phyloP scores from a whole-genome alignment of 2,797 vertebrate genomes.

The Brachyrhaphis roseni region DNA sequence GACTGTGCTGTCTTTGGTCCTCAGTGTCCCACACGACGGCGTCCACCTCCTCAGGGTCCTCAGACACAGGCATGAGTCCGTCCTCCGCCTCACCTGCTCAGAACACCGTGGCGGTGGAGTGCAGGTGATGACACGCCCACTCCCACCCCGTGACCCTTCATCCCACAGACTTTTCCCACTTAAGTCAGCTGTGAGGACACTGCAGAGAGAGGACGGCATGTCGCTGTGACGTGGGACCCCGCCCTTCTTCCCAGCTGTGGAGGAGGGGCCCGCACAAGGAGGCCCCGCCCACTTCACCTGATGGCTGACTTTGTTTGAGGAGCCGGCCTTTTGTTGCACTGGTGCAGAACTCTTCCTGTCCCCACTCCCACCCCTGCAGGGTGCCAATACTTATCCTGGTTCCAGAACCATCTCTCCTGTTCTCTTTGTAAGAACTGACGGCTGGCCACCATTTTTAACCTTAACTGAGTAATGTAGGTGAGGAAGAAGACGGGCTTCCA shows the following conservation, averaged over 20 bases:
- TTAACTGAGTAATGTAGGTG: not conserved
- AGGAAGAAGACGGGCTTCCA: not conserved
- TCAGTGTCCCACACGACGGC: constrained; percentile 92
- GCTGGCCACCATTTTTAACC: not conserved
- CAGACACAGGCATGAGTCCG: constrained; percentile 96
- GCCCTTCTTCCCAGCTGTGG: not conserved
- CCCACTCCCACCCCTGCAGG: constrained; percentile 12
- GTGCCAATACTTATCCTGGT: not conserved
- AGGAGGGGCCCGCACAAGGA: not conserved
- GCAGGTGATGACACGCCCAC: constrained; percentile 91
- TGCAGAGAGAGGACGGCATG: not conserved
- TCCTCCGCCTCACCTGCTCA: constrained; percentile 92
- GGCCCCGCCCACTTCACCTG: constrained; percentile 31
- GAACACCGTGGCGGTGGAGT: constrained; percentile 94
- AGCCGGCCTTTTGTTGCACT: constrained; percentile 26
- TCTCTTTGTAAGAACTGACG: not conserved
- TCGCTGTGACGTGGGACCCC: constrained; percentile 1
- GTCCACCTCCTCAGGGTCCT: constrained; percentile 95
- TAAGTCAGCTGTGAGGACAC: constrained; percentile 37
- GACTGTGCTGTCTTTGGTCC: constrained; percentile 2
- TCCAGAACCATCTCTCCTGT: not conserved
- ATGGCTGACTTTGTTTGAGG: constrained; percentile 46
- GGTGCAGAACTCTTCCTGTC: constrained; percentile 21
- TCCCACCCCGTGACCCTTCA: constrained; percentile 16
- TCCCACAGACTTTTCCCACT: constrained; percentile 65